Conservation (phyloP, 2,888 invertebrate species). For the Polydrusus tereticollis region DNA sequence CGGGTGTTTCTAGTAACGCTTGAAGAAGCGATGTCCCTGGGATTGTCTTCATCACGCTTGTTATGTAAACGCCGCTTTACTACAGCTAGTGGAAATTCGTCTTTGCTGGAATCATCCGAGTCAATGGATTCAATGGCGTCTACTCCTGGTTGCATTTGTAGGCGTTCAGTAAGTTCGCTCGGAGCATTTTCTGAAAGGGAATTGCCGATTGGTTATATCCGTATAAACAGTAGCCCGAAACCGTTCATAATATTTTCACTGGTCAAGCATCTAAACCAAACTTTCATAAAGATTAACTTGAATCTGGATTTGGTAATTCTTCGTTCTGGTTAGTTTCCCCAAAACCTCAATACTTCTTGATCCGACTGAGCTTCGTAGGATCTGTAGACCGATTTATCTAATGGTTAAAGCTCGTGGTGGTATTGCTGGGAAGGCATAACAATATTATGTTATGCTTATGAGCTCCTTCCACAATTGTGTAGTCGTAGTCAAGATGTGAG, state of each 20-base stretch:
- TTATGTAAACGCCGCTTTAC: no score
- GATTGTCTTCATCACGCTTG: no score
- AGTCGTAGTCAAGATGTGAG: neutral
- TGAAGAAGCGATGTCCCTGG: no score
- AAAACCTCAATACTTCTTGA: neutral
- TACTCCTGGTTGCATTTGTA: no score
- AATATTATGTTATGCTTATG: conserved; percentile 3
- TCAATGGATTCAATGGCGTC: no score
- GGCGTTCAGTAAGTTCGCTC: no score
- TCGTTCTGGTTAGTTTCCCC: neutral
- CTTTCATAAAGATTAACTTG: neutral
- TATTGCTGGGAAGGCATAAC: conserved; percentile 5
- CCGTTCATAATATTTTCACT: conserved; percentile 1
- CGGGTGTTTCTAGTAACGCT: no score
- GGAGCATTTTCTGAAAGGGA: no score
- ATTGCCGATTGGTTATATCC: no score
- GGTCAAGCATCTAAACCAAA: neutral
- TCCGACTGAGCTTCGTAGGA: conserved; percentile 15
- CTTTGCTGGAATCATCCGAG: no score
- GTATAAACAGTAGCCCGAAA: no score
- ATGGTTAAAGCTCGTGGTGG: conserved; percentile 12
- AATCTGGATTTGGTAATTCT: neutral
- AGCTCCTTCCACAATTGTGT: conserved; percentile 13
- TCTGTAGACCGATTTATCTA: conserved; percentile 13
- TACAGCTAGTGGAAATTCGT: no score